Evolutionary conservation across 2,888 invertebrate species (phyloP).

Genomic region (Calameuta pallipes): DNA sequence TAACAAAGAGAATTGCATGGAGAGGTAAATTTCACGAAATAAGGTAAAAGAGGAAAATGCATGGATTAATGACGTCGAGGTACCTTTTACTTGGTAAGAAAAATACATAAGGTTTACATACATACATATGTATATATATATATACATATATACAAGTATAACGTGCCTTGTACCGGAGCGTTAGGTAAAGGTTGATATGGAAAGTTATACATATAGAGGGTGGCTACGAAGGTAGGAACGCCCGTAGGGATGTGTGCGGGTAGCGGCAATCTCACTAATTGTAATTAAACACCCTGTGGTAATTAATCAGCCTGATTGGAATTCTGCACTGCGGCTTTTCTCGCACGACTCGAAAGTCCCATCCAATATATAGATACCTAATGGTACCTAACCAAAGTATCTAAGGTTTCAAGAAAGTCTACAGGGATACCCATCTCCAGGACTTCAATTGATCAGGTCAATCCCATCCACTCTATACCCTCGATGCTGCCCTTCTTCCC

Average conservation of each 20-base stretch:
- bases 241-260: conserved; percentile 5
- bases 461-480: no score
- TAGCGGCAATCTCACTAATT: conserved; percentile 33
- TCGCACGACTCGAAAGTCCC: not conserved
- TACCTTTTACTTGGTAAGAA: not conserved
- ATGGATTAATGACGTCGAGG: conserved; percentile 1
- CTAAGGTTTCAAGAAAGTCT: no score
- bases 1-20: no score
- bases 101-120: not conserved
- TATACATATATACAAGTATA: not conserved
- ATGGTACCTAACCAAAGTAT: no score
- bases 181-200: no score
- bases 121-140: no score
- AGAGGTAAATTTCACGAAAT: no score
- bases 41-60: not conserved
- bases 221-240: not conserved
- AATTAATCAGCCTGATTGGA: conserved; percentile 33
- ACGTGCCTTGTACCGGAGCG: not conserved
- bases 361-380: no score
- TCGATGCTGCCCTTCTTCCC: no score
- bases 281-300: conserved; percentile 37
- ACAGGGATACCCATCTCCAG: no score
- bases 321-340: conserved; percentile 20
- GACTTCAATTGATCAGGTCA: no score
- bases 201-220: no score